Conservation (phyloP, 2,797 vertebrate species). For the Erethizon dorsatum region DNA sequence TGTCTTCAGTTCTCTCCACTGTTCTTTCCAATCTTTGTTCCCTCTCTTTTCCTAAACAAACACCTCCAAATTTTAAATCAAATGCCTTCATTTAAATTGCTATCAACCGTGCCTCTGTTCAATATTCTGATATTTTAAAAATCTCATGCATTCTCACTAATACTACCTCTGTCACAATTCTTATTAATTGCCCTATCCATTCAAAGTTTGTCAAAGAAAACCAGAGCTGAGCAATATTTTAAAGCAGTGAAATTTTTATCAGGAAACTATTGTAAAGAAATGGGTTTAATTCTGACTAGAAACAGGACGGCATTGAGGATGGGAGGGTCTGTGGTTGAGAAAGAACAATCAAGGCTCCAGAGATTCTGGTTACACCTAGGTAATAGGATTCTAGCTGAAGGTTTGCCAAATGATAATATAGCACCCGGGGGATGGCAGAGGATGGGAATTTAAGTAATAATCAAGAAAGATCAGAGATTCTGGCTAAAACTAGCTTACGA, state of each 20-base stretch:
- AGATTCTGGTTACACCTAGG: too few relatives aligned
- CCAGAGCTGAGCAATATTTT: not conserved
- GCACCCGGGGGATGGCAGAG: too few relatives aligned
- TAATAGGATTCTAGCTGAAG: not conserved
- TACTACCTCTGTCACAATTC: not conserved
- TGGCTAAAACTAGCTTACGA: not conserved
- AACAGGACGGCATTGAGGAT: too few relatives aligned
- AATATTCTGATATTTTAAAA: not conserved
- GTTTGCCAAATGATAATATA: not conserved
- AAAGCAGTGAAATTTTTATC: not conserved
- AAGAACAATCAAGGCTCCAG: not conserved
- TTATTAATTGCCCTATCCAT: not conserved
- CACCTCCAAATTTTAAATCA: not conserved
- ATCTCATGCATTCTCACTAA: not conserved
- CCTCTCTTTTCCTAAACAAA: not conserved
- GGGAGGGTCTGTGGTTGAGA: not conserved
- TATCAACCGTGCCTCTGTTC: not conserved
- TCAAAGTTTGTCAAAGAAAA: not conserved
- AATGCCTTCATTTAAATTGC: not conserved
- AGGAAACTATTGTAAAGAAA: not conserved
- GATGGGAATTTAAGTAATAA: not conserved
- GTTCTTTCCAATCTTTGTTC: not conserved
- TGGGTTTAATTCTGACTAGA: not conserved
- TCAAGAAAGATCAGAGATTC: not conserved
- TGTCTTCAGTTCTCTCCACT: not conserved